These are phyloP conservation scores for Piezodorus guildinii DNA, from an alignment of 1,140 invertebrate genomes.

Conservation along the genomic window DNA sequence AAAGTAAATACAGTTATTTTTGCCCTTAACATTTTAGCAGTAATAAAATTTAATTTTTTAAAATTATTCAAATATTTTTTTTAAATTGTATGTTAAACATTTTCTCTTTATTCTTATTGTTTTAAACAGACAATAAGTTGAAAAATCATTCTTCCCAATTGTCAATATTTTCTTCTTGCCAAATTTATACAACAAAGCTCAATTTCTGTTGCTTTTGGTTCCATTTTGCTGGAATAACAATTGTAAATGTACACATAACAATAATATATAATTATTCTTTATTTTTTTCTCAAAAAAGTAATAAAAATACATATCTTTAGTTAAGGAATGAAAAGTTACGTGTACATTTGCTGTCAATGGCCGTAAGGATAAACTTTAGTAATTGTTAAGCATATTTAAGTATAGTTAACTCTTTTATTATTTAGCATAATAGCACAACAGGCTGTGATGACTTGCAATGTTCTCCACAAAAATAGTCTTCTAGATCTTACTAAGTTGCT, in stretches of 20 bases:
- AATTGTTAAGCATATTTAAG: not conserved
- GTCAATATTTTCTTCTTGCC: conserved; percentile 15
- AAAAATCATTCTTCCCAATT: conserved; percentile 15
- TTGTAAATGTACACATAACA: not conserved
- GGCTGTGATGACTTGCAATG: conserved; percentile 11
- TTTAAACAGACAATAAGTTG: conserved; percentile 14
- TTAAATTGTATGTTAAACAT: not conserved
- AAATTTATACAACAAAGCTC: not conserved
- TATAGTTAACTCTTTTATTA: not conserved
- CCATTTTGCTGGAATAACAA: not conserved
- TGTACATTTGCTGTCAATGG: not conserved
- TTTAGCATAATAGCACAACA: conserved; percentile 3
- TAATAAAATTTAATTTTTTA: not conserved
- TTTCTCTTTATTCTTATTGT: not conserved
- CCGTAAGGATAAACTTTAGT: not conserved
- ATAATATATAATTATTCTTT: not conserved
- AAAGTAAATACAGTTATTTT: not conserved
- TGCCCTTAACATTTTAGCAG: not conserved
- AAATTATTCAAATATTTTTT: not conserved
- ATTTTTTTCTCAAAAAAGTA: not conserved
- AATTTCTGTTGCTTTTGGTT: conserved; percentile 2
- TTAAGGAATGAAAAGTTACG: not conserved
- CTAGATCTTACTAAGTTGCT: not conserved
- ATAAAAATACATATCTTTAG: not conserved
- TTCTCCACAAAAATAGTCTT: not conserved